Evolutionary conservation across 2,888 invertebrate genomes (phyloP), one percentile per base, ranked within the genome.

Genomic region (Archips xylosteana): DNA sequence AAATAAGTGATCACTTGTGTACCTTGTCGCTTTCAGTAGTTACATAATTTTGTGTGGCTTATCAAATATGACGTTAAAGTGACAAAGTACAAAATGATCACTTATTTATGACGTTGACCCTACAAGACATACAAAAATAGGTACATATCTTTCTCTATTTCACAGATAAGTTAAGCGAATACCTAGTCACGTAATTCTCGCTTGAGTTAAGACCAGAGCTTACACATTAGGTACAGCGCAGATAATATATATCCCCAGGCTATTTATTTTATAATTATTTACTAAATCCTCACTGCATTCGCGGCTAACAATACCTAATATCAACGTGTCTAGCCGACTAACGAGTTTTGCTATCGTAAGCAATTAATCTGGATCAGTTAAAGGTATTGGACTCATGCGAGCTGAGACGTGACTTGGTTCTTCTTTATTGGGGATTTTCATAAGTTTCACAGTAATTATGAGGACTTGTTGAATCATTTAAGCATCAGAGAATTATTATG

Each of bases 321-420:
- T 59, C 64, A 69, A 51, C 54, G 49, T 51, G 64, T 47, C 47
- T 71, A 49, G 49, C 36, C 39, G 49, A 36, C 68, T 69, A 73
- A 73, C 73, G 69, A 73, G 73, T 68, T 54, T 47, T 15, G 34
- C 34, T 73, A 73, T 69, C 68, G 42, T 32, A 42, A 69, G 59
- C 64, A 73, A 73, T 73, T 73, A 73, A 73, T 69, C 68, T 49
- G 49, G 51, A 62, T 42, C 69, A 73, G 69, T 73, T 51, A 64
- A 57, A 73, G 32, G 49, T 64, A 69, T 69, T 42, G 47, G 42
- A 64, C 15, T 49, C 59, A 12, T 59, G 64, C 23, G 57, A 62
- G 60, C 51, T 34, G 63, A 47, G 32, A 73, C 54, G 57, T 68
- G 67, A 67, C 67, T 72, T 59, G 36, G 54, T n/a, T 54, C 47